Conservation (phyloP, 1,140 invertebrate genomes). For the Meloidogyne floridensis region DNA sequence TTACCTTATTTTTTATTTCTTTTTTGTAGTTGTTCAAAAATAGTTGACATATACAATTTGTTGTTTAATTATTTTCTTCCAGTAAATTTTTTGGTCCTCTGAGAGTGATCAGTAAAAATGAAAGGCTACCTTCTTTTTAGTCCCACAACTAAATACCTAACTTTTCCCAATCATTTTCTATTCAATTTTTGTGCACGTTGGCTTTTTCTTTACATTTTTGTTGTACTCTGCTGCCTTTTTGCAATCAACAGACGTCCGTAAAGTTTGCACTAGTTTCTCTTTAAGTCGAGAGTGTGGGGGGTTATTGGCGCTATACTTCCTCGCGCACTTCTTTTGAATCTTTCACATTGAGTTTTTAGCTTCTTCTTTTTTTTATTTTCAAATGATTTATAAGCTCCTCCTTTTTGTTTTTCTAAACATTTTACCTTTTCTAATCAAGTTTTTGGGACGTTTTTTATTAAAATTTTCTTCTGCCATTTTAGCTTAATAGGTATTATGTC, state of each 20-base stretch:
- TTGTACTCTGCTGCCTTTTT: background rate
- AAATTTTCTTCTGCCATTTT: too few species aligned
- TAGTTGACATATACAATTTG: too few species aligned
- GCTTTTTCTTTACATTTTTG: background rate
- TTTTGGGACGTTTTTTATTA: too few species aligned
- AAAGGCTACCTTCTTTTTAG: too few species aligned
- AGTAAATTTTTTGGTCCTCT: too few species aligned
- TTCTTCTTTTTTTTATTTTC: background rate
- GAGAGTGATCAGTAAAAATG: too few species aligned
- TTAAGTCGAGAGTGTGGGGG: background rate
- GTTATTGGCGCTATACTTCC: background rate
- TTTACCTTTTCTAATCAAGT: too few species aligned
- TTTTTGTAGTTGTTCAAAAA: too few species aligned
- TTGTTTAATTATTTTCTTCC: too few species aligned
- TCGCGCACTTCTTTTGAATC: background rate
- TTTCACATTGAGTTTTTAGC: too few species aligned
- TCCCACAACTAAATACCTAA: background rate
- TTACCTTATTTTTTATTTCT: too few species aligned
- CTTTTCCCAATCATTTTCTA: background rate
- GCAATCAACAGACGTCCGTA: constrained; percentile 7
- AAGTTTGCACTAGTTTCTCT: constrained; percentile 1
- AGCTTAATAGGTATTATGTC: too few species aligned
- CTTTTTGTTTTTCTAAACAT: background rate
- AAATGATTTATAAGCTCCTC: background rate
- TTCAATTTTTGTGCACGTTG: background rate